Percentiles rank a stretch among this genome's conserved stretches.
Conservation (phyloP, 1,140 invertebrate genomes). For the Euborellia annulipes region DNA sequence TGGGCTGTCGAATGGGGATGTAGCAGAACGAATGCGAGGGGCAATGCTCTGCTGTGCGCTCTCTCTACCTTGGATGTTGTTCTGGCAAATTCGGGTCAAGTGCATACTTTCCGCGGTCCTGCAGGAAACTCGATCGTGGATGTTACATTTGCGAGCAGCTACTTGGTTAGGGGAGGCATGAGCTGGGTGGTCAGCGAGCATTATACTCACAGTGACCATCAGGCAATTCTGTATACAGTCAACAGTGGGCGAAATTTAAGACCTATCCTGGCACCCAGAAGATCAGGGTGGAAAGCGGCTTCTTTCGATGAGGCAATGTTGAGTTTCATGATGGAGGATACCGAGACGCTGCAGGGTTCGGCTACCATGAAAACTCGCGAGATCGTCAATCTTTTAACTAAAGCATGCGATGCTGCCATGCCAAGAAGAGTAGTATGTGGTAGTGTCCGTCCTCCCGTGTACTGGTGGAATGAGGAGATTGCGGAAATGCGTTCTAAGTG, state of each 20-base stretch:
- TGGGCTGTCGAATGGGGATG: no score
- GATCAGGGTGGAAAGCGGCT: background rate
- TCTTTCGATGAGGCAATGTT: no score
- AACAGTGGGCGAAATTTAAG: constrained; percentile 10
- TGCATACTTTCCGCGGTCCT: no score
- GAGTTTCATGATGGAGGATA: no score
- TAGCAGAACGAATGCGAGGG: no score
- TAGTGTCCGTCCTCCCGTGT: background rate
- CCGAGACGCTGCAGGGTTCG: no score
- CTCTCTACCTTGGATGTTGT: no score
- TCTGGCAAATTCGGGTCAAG: no score
- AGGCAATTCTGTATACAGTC: constrained; percentile 6
- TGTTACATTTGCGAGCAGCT: constrained; percentile 8
- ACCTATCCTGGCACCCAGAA: background rate
- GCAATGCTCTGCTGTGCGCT: no score
- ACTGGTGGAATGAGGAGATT: constrained; percentile 10
- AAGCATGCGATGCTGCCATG: constrained; percentile 10
- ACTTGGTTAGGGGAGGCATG: background rate
- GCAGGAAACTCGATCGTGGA: constrained; percentile 10
- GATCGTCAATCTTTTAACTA: constrained; percentile 5
- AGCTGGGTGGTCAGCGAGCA: background rate
- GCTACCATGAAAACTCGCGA: constrained; percentile 3
- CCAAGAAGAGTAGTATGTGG: constrained; percentile 3
- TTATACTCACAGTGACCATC: no score
- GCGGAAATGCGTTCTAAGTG: constrained; percentile 1